phyloP scores from a whole-genome alignment of 2,113 vertebrate genomes.

The Gallinago paraguaiae region DNA sequence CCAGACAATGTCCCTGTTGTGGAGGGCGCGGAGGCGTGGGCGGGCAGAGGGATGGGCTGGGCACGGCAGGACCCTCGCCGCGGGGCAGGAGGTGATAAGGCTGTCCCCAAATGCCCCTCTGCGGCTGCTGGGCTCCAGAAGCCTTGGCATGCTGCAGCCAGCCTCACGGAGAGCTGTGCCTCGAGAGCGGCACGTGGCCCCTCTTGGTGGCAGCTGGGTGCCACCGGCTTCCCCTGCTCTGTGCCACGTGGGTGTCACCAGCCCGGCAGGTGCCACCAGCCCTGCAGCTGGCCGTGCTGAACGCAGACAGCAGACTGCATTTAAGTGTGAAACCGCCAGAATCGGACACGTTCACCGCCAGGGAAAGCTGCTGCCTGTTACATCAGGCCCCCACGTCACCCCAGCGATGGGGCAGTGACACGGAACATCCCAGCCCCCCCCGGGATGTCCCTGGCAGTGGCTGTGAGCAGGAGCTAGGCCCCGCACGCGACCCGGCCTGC shows the following conservation, averaged over 20 bases:
- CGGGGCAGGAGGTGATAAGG: slow-evolving; percentile 21
- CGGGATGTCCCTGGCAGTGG: not conserved
- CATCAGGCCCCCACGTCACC: not conserved
- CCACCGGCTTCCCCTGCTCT: not conserved
- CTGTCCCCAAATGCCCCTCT: slow-evolving; percentile 35
- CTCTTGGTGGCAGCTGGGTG: fast-evolving
- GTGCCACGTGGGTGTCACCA: not conserved
- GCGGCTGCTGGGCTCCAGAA: not conserved
- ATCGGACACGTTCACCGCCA: fast-evolving
- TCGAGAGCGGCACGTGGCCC: fast-evolving
- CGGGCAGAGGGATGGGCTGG: not conserved
- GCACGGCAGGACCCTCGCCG: not conserved
- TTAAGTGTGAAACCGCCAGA: not conserved
- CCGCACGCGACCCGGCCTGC: not conserved
- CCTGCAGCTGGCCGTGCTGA: fast-evolving
- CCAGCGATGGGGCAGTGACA: not conserved
- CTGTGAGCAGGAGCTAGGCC: not conserved
- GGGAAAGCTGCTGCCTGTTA: not conserved
- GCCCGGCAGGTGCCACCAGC: not conserved
- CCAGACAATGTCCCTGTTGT: slow-evolving; percentile 36
- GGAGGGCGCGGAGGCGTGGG: not conserved
- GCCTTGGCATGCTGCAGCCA: fast-evolving
- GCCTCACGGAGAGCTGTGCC: fast-evolving
- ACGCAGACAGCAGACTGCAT: fast-evolving
- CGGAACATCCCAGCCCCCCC: fast-evolving